Base-by-base conservation (phyloP, 1,140 invertebrate species). In the Brachionus paranguensis region DNA sequence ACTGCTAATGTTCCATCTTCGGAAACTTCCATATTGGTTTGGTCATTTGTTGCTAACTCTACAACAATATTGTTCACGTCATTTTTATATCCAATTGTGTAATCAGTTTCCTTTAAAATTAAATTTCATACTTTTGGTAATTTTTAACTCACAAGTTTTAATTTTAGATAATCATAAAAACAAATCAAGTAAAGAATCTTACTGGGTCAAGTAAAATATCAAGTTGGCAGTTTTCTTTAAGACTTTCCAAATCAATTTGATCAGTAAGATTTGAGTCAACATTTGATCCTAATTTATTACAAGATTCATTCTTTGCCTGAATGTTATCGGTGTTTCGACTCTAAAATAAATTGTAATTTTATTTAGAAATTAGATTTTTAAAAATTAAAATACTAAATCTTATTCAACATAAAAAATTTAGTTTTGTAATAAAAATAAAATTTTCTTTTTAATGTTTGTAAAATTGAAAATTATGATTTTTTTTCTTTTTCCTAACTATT, bases 41-140 rank as follows among this genome's bases (percentile, higher is more conserved):
- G 17, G 47, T 72, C 68, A 43, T 20, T 43, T 72, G 33, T 41
- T 24, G 68, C 68, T 20, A 72, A 17, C 2, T 41, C 33, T 43
- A 72, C 37, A 17, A 72, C 68, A 41, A 72, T 43, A 8, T 29
- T 72, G 10, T 20, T 43, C 5, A 72, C 68, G 43, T 72, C 68
- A 43, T 72, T 72, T 72, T 72, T 72, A 43, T 72, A 72, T 72
- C 68, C 68, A 17, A 20, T 41, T 17, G 33, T 72, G 10, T 72
- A 72, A 43, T 72, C 68, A n/a, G 29, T 72, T 41, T 72, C 14
- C 68, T 72, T 72, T 41, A 70, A 70, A 70, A 70, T 33, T 12
- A 70, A n/a, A 4, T 70, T 37, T n/a, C 8, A 68, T 1, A n/a
- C 1, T 33, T n/a, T n/a, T 33, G 2, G 4, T 37, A 7, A 37